Conservation (phyloP, 2,888 invertebrate species). For the Melikaiella ostensackeni region DNA sequence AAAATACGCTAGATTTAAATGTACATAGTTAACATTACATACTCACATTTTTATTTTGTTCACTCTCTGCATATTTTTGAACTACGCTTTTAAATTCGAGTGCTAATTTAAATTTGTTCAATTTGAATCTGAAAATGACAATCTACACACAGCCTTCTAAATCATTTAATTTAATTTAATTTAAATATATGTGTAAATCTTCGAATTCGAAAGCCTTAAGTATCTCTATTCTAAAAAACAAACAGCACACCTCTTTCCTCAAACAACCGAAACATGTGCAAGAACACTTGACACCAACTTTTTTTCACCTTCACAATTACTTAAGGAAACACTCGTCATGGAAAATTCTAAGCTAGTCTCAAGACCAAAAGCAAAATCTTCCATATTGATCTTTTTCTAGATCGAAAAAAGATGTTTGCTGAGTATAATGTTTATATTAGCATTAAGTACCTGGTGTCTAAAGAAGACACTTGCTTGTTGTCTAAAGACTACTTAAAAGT, state of each 20-base stretch:
- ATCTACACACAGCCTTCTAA: background rate
- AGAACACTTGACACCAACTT: background rate
- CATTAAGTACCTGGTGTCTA: background rate
- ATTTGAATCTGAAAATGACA: background rate
- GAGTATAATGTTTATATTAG: background rate
- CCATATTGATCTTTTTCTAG: background rate
- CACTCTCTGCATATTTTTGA: no score
- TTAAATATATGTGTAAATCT: background rate
- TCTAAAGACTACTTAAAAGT: background rate
- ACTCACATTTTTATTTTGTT: no score
- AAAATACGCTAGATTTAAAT: no score
- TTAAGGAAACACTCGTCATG: constrained; percentile 1
- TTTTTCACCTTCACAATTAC: background rate
- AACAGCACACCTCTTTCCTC: background rate
- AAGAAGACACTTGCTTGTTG: background rate
- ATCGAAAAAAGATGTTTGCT: background rate
- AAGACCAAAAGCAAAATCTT: background rate
- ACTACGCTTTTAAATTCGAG: no score
- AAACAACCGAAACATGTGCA: background rate
- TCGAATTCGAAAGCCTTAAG: background rate
- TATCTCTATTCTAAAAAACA: background rate
- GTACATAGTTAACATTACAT: no score
- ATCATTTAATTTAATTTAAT: background rate
- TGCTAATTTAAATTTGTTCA: no score
- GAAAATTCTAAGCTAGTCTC: background rate